Base-by-base conservation (phyloP, 2,113 vertebrate species). In the Lates calcarifer region DNA sequence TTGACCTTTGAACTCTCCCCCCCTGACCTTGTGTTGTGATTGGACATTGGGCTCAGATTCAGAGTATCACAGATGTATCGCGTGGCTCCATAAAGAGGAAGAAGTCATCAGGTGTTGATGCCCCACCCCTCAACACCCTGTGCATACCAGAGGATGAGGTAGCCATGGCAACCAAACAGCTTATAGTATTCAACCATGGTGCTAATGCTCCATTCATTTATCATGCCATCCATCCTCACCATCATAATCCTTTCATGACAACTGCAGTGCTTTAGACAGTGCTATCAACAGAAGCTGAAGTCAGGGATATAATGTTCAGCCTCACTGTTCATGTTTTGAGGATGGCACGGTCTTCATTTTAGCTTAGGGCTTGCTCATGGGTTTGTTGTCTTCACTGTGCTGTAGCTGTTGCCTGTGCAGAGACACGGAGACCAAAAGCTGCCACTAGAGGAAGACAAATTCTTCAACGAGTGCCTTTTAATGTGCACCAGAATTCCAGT, bases 31-130 rank as follows among this genome's bases (percentile, higher is more conserved):
- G 65, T 31, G 14, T 64, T 75, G 56, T 29, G 45, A 86, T 75
- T 53, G 74, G 74, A 63, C 22, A 0, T 39, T 2, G 57, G 29
- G 86, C 86, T 90, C 82, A 96, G 95, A 95, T 96, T 92, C 95
- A 96, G 90, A 95, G 94, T 90, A 95, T 95, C 86, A 91, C 94
- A 17, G 94, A 96, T 64, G 91, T 92, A 39, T 96, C 94, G 0
- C 94, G 94, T 33, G 79, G 83, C 82, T 95, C 95, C 86, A 93
- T 95, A 77, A 94, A 89, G 85, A 93, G 93, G 88, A 95, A 91
- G 90, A 93, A 87, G 47, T 28, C 31, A 1, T 72, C 90, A 26
- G 66, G 49, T 24, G 82, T 80, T 74, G 75, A n/a, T 66, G 82
- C 35, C 70, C 90, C 29, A 13, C 57, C 81, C 79, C 56, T 84